phyloP scores from a whole-genome alignment of 2,113 vertebrate species.

The Lanius ludovicianus region DNA sequence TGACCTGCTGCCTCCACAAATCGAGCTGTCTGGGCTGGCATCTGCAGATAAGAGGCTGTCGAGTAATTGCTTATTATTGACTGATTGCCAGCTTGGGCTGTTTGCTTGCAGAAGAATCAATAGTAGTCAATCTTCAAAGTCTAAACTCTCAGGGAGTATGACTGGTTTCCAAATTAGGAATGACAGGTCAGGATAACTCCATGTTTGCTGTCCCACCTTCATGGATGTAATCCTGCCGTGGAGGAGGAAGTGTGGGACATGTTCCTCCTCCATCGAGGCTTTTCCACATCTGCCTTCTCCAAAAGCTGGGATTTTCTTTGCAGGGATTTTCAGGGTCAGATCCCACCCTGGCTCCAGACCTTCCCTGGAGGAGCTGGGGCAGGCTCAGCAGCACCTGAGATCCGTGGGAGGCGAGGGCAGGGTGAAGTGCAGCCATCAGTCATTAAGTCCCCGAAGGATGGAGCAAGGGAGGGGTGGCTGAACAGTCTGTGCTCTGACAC shows the following conservation, averaged over 20 bases:
- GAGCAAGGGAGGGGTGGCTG: conserved; percentile 11
- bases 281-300: not conserved
- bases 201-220: not conserved
- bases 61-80: conserved; percentile 67
- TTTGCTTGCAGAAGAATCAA: conserved; percentile 60
- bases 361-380: not conserved
- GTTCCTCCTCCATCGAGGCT: not conserved
- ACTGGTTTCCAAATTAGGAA: conserved; percentile 44
- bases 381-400: not conserved
- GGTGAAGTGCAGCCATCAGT: not conserved
- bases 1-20: conserved; percentile 28
- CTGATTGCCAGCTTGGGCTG: conserved; percentile 47
- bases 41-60: conserved; percentile 61
- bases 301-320: not conserved
- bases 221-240: not conserved
- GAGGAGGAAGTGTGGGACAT: not conserved
- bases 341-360: not conserved
- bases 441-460: not conserved
- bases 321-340: not conserved
- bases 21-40: conserved; percentile 52
- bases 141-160: not conserved
- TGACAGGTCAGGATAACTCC: conserved; percentile 28
- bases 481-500: conserved; percentile 24
- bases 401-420: not conserved
- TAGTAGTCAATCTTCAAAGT: conserved; percentile 58